A percentile compares a stretch with the other conserved stretches of the same genome.
Conservation (phyloP, 2,797 vertebrate species). For the Thripadectes ignobilis region DNA sequence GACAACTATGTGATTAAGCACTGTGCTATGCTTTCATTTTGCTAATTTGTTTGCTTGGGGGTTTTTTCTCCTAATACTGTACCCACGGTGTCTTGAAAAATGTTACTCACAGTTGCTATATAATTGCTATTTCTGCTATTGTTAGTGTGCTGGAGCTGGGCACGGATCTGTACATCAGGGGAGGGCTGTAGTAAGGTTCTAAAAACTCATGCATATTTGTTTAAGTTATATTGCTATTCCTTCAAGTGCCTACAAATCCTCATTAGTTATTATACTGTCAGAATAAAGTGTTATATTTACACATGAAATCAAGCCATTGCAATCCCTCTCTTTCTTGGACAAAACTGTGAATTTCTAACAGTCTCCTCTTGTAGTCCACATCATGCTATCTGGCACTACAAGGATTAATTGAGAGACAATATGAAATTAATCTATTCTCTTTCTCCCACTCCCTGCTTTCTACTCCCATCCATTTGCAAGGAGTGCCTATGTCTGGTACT, state of each 20-base stretch:
- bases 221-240: neutral
- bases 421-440: constrained; percentile 12
- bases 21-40: constrained; percentile 13
- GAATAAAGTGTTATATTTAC: neutral
- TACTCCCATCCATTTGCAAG: neutral
- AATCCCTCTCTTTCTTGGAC: neutral
- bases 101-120: neutral
- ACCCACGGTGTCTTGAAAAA: neutral
- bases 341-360: neutral
- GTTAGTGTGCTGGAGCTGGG: neutral
- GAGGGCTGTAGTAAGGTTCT: neutral
- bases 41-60: constrained; percentile 21
- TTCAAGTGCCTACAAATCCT: neutral
- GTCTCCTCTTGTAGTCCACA: neutral
- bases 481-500: neutral
- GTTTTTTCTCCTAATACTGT: neutral
- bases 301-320: neutral
- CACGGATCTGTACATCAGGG: neutral
- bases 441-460: constrained; percentile 21
- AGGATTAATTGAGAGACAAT: neutral
- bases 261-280: neutral
- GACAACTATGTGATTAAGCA: constrained; percentile 7
- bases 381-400: neutral
- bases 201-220: neutral
- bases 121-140: constrained; percentile 24